phyloP scores from a whole-genome alignment of 2,113 vertebrate genomes.

The Dipodomys ordii region DNA sequence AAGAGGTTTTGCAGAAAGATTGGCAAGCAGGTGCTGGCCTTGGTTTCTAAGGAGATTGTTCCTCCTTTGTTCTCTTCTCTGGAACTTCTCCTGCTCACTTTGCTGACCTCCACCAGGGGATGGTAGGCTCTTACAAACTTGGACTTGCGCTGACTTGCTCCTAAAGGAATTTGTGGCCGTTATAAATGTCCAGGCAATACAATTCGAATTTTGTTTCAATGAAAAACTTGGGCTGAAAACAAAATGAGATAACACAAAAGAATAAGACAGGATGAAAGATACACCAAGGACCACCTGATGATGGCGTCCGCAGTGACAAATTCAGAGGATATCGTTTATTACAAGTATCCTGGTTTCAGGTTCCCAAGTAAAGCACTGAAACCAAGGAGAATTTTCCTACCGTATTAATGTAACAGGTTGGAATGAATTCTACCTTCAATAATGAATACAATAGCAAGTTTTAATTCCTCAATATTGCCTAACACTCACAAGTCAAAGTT shows the following conservation, averaged over 20 bases:
- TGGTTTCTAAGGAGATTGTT: constrained; percentile 15
- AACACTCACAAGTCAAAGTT: not conserved
- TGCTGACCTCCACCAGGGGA: constrained; percentile 23
- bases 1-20: not conserved
- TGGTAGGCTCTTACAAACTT: not conserved
- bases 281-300: not conserved
- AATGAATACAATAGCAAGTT: not conserved
- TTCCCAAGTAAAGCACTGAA: not conserved
- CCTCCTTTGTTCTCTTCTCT: constrained; percentile 1
- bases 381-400: not conserved
- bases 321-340: not conserved
- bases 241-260: constrained; percentile 18
- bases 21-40: constrained; percentile 1
- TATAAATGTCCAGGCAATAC: not conserved
- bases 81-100: constrained; percentile 16
- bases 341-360: not conserved
- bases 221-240: not conserved
- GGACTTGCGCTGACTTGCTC: not conserved
- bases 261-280: not conserved
- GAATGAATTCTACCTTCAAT: not conserved
- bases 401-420: accelerated
- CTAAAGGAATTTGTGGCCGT: not conserved
- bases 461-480: not conserved
- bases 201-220: constrained; percentile 21
- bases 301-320: not conserved